Conservation (phyloP, 2,113 vertebrate species). For the Calcarius ornatus region DNA sequence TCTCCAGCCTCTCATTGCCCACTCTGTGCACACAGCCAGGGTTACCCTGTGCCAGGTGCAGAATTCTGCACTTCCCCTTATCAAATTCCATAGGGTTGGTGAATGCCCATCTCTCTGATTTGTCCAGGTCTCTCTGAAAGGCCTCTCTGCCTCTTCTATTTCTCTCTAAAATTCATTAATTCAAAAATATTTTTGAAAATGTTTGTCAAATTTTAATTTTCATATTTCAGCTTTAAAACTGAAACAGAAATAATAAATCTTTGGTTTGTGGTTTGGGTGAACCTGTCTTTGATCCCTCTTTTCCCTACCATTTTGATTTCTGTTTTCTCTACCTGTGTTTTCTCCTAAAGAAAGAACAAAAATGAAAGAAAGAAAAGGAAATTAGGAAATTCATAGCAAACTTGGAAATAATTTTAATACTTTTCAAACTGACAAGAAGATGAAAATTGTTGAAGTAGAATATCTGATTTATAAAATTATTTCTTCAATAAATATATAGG, state of each 20-base stretch:
- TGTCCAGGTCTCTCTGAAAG: background rate
- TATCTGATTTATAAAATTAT: background rate
- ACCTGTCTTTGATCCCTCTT: background rate
- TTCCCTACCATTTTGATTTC: background rate
- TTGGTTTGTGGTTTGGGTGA: background rate
- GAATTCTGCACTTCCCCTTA: background rate
- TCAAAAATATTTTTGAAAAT: background rate
- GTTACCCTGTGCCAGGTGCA: background rate
- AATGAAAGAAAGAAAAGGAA: background rate
- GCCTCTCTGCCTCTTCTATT: background rate
- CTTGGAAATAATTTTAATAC: background rate
- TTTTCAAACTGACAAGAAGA: background rate
- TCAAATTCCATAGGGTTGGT: fast-evolving
- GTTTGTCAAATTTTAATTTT: background rate
- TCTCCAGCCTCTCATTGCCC: background rate
- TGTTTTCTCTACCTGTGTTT: background rate
- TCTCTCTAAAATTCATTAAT: background rate
- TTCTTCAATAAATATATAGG: background rate
- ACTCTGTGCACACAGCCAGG: background rate
- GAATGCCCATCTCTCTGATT: background rate
- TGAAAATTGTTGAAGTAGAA: background rate
- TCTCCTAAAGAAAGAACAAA: background rate
- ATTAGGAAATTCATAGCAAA: background rate
- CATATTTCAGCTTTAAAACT: background rate
- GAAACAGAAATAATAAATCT: background rate